Conservation (phyloP, 2,113 vertebrate species). For the Channa argus region DNA sequence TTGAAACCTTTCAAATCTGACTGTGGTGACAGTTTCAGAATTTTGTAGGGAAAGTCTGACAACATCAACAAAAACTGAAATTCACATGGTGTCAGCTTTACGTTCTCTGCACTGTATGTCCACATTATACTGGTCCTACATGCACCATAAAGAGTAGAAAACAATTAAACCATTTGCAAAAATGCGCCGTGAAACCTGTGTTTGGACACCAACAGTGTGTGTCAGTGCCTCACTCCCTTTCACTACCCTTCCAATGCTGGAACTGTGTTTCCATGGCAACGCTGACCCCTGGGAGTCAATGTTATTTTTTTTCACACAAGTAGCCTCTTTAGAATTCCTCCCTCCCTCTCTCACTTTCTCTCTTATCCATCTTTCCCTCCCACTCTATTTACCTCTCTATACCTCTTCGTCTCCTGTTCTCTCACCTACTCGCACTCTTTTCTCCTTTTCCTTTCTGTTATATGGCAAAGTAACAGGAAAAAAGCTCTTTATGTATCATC, state of each 20-base stretch:
- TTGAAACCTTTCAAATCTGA: too few relatives aligned
- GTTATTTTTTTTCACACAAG: constrained; percentile 74
- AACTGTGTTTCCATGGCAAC: constrained; percentile 86
- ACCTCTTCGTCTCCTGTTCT: constrained; percentile 40
- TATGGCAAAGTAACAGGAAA: constrained; percentile 1
- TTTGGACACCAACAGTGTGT: constrained; percentile 36
- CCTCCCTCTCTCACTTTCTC: constrained; percentile 26
- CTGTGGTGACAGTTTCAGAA: too few relatives aligned
- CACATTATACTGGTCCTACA: background rate
- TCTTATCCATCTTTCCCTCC: constrained; percentile 46
- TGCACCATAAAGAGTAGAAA: background rate
- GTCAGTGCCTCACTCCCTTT: constrained; percentile 72
- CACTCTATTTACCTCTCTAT: constrained; percentile 43
- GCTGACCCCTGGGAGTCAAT: constrained; percentile 82
- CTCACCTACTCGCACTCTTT: constrained; percentile 25
- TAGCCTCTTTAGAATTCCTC: constrained; percentile 77
- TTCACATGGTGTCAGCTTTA: background rate
- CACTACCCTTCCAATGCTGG: constrained; percentile 81
- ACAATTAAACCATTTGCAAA: too few relatives aligned
- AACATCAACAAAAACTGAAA: too few relatives aligned
- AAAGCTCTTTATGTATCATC: background rate
- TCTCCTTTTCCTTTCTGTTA: constrained; percentile 19
- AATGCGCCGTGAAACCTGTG: background rate
- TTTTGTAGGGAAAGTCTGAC: too few relatives aligned
- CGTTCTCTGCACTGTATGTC: background rate